Evolutionary conservation across 2,888 invertebrate species (phyloP).

Genomic region (Heliothis peltigera): DNA sequence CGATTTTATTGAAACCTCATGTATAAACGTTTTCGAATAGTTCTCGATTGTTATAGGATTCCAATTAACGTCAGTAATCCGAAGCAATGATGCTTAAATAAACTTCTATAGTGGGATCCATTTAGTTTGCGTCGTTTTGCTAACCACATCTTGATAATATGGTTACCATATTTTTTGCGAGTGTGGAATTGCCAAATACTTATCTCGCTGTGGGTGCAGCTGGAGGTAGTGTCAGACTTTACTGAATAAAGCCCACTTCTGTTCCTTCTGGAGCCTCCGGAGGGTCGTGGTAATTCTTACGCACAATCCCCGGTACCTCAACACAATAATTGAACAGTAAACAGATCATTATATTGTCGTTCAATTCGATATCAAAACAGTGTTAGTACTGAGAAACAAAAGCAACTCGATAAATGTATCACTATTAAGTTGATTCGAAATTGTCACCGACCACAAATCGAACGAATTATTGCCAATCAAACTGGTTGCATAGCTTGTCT

Average conservation of each 20-base stretch:
- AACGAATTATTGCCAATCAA: slow-evolving; percentile 51
- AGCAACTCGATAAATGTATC: slow-evolving; percentile 24
- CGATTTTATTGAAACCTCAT: slow-evolving; percentile 36
- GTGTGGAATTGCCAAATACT: no score
- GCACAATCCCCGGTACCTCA: no score
- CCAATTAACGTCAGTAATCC: background rate
- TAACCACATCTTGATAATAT: no score
- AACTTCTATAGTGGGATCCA: background rate
- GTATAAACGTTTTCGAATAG: slow-evolving; percentile 26
- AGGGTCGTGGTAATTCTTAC: no score
- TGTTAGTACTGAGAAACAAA: slow-evolving; percentile 28
- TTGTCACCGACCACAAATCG: slow-evolving; percentile 47
- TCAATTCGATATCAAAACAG: slow-evolving; percentile 1
- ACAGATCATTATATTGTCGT: background rate
- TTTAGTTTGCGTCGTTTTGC: no score
- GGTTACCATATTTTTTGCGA: no score
- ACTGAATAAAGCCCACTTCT: no score
- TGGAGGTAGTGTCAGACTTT: no score
- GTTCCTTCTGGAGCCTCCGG: no score
- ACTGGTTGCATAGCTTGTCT: slow-evolving; percentile 37
- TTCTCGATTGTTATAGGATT: slow-evolving; percentile 22
- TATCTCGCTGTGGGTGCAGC: no score
- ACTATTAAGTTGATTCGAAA: slow-evolving; percentile 37
- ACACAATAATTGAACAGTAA: background rate
- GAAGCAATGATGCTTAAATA: background rate